Percentiles rank a stretch among this genome's conserved stretches.
Conservation (phyloP, 1,140 invertebrate genomes). For the Scaptomyza pallida region DNA sequence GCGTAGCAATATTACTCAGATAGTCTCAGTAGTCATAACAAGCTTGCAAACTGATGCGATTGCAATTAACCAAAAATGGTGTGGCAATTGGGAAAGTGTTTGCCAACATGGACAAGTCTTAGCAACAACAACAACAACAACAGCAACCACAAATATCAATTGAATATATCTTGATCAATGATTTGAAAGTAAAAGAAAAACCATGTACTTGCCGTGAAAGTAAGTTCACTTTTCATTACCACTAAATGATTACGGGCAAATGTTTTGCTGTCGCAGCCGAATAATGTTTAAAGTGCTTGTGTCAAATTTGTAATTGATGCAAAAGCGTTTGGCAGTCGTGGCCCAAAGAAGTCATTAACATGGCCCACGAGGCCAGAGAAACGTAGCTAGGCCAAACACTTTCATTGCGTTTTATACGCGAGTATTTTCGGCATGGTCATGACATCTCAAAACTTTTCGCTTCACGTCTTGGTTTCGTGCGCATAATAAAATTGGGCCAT, state of each 20-base stretch:
- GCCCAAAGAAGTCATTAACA: slow-evolving; percentile 43
- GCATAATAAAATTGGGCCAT: not conserved
- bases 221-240: slow-evolving; percentile 75
- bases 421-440: slow-evolving; percentile 63
- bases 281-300: slow-evolving; percentile 57
- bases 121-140: not conserved
- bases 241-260: slow-evolving; percentile 11
- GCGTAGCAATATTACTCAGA: slow-evolving; percentile 1
- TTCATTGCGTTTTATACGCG: slow-evolving; percentile 53
- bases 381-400: slow-evolving; percentile 61
- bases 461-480: slow-evolving; percentile 22
- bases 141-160: no score
- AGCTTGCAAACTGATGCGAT: slow-evolving; percentile 28
- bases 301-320: slow-evolving; percentile 77
- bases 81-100: slow-evolving; percentile 68
- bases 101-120: slow-evolving; percentile 34
- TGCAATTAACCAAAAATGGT: slow-evolving; percentile 70
- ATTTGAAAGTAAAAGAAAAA: slow-evolving; percentile 73
- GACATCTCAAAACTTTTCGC: slow-evolving; percentile 51
- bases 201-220: slow-evolving; percentile 58
- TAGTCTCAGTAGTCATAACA: slow-evolving; percentile 39
- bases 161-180: slow-evolving; percentile 72
- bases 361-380: slow-evolving; percentile 44
- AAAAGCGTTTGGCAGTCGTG: slow-evolving; percentile 18
- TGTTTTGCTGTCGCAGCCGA: slow-evolving; percentile 30